phyloP scores from a whole-genome alignment of 2,113 vertebrate genomes.

The Athene cunicularia region DNA sequence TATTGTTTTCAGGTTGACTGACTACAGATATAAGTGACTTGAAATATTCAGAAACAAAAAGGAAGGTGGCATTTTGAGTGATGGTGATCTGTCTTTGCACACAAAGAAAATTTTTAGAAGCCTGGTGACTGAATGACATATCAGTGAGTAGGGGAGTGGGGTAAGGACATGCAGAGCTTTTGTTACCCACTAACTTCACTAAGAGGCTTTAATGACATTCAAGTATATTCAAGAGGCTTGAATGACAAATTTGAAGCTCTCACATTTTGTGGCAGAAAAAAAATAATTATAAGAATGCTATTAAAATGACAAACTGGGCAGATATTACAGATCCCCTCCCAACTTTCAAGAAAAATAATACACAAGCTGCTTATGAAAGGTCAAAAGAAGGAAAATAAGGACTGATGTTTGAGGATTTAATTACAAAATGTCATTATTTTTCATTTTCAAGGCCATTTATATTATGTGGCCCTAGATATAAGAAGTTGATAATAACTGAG shows the following conservation, averaged over 20 bases:
- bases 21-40: background rate
- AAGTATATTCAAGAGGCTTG: background rate
- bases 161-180: background rate
- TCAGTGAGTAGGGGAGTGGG: background rate
- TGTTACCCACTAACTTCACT: background rate
- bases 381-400: background rate
- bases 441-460: background rate
- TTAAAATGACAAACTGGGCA: background rate
- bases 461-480: background rate
- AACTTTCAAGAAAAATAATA: background rate
- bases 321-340: fast-evolving
- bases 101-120: background rate
- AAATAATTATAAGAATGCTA: background rate
- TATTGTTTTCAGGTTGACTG: background rate
- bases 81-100: background rate
- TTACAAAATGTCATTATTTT: background rate
- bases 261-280: background rate
- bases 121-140: background rate
- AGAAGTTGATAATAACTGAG: background rate
- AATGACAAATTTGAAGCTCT: background rate
- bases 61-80: background rate
- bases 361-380: background rate
- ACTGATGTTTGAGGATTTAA: background rate
- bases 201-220: background rate
- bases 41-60: background rate